Conservation (phyloP, 2,888 invertebrate genomes). For the Lymantria monacha region DNA sequence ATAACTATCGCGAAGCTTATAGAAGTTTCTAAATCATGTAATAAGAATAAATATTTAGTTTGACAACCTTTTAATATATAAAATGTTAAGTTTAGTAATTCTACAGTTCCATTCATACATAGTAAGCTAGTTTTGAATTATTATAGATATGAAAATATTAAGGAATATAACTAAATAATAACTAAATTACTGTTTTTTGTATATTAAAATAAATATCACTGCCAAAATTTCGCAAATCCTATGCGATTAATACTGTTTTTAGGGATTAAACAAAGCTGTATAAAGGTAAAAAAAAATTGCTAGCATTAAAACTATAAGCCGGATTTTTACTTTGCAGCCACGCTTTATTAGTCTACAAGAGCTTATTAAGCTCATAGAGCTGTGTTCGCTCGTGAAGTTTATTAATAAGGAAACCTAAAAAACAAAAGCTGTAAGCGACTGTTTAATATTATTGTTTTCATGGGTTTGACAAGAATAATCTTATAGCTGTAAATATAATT, state of each 20-base stretch:
- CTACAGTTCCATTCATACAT: too few relatives aligned
- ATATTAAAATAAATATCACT: neutral
- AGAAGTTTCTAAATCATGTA: too few relatives aligned
- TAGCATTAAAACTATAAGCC: neutral
- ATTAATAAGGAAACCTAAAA: too few relatives aligned
- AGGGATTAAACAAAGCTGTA: neutral
- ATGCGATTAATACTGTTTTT: neutral
- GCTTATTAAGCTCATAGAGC: neutral
- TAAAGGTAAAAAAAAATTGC: neutral
- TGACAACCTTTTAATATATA: too few relatives aligned
- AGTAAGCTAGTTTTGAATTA: neutral
- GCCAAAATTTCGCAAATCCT: neutral
- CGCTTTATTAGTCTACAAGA: neutral
- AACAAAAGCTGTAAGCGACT: too few relatives aligned
- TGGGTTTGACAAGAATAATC: too few relatives aligned
- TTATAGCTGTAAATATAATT: too few relatives aligned
- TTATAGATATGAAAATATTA: neutral
- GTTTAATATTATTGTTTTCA: too few relatives aligned
- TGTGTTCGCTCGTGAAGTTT: neutral
- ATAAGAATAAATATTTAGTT: too few relatives aligned
- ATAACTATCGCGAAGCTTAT: too few relatives aligned
- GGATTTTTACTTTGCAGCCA: conserved; percentile 9
- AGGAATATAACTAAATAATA: neutral
- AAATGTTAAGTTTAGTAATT: too few relatives aligned
- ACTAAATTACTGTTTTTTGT: neutral